Evolutionary conservation across 1,140 invertebrate species (phyloP).

Genomic region (Trinorchestia longiramus): DNA sequence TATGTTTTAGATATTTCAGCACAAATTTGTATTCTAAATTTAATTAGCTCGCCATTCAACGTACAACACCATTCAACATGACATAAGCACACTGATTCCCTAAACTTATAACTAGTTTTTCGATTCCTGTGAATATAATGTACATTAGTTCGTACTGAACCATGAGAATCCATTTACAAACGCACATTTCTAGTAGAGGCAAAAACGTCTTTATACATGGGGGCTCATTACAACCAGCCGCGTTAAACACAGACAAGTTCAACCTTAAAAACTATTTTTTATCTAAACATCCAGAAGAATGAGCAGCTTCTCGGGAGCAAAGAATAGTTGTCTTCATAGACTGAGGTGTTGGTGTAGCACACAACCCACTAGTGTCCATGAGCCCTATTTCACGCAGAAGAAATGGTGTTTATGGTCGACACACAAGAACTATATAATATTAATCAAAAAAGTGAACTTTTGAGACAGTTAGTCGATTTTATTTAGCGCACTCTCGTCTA

Average conservation of each 20-base stretch:
- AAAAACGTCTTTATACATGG: neutral
- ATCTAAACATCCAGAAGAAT: neutral
- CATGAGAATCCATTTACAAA: neutral
- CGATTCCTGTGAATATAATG: neutral
- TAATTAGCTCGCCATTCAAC: neutral
- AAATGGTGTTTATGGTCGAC: neutral
- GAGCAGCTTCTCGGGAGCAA: neutral
- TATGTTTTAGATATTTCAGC: too few species aligned
- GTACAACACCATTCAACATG: neutral
- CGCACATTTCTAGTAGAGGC: neutral
- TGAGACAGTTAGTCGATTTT: too few species aligned
- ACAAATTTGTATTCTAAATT: too few species aligned
- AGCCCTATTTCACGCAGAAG: neutral
- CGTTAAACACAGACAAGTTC: neutral
- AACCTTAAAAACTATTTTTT: neutral
- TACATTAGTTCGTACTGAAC: neutral
- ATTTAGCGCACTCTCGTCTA: too few species aligned
- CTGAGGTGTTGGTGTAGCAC: neutral
- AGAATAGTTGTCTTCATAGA: neutral
- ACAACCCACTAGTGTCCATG: neutral
- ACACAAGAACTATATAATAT: too few species aligned
- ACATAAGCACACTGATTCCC: neutral
- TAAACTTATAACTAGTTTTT: neutral
- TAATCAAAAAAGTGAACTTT: too few species aligned
- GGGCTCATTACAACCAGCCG: neutral